Evolutionary conservation across 1,140 invertebrate genomes (phyloP).

Genomic region (Bradysia coprophila): DNA sequence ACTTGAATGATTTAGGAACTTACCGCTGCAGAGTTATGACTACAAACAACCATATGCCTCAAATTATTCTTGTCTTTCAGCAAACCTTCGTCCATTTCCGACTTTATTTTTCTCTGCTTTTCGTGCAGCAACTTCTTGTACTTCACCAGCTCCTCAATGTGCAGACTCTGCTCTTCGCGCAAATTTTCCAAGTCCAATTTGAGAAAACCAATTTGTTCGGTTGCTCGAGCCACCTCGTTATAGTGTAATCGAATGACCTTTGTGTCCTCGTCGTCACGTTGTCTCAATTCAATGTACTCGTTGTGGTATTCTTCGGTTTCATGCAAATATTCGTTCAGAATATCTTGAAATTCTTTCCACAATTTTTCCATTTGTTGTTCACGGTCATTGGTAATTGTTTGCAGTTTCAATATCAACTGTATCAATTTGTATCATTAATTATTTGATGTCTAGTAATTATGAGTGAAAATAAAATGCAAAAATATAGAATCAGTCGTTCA

Average conservation of each 20-base stretch:
- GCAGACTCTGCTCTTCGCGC: slow-evolving; percentile 12
- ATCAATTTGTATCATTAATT: neutral
- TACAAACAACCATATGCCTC: slow-evolving; percentile 15
- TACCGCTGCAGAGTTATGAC: slow-evolving; percentile 11
- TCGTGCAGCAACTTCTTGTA: slow-evolving; percentile 13
- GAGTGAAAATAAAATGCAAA: too few species aligned
- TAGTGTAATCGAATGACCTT: slow-evolving; percentile 13
- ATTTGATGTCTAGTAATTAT: neutral
- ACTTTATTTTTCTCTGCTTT: slow-evolving; percentile 10
- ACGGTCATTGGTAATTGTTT: slow-evolving; percentile 15
- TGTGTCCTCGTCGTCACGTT: slow-evolving; percentile 18
- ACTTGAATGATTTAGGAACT: neutral
- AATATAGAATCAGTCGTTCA: too few species aligned
- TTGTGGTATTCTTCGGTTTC: slow-evolving; percentile 19
- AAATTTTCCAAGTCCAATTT: slow-evolving; percentile 13
- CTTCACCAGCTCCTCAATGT: slow-evolving; percentile 11
- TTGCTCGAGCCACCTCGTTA: slow-evolving; percentile 15
- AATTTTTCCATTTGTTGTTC: slow-evolving; percentile 17
- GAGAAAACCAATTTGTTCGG: slow-evolving; percentile 13
- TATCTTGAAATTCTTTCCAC: slow-evolving; percentile 19
- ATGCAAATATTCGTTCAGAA: slow-evolving; percentile 16
- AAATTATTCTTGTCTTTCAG: slow-evolving; percentile 9
- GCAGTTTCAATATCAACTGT: slow-evolving; percentile 20
- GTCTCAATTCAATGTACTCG: slow-evolving; percentile 21
- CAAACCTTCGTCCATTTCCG: slow-evolving; percentile 11